A percentile compares a stretch with the other conserved stretches of the same genome.
Evolutionary conservation across 2,797 vertebrate species (phyloP).

Genomic region (Uromys caudimaculatus): DNA sequence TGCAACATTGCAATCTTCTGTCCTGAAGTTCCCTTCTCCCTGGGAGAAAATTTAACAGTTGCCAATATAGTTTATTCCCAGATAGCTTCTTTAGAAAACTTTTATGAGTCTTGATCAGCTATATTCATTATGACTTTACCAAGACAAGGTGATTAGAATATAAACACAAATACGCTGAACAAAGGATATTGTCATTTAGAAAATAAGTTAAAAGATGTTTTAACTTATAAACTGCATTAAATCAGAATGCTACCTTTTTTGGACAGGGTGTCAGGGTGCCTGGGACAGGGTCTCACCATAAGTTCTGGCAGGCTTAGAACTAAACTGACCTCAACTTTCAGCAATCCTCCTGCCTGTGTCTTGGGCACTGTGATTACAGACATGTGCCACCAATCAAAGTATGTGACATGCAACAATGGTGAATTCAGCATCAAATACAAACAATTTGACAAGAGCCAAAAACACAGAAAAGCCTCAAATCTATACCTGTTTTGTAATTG

Average conservation of each 20-base stretch:
- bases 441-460: constrained; percentile 26
- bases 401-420: not conserved
- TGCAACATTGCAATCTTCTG: not conserved
- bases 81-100: constrained; percentile 59
- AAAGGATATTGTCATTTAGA: constrained; percentile 54
- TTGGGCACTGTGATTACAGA: not conserved
- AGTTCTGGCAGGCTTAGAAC: not conserved
- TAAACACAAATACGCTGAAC: constrained; percentile 45
- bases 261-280: not conserved
- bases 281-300: not conserved
- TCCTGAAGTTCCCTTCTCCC: not conserved
- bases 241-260: constrained; percentile 36
- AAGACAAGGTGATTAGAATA: constrained; percentile 52
- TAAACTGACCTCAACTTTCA: not conserved
- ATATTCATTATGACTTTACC: constrained; percentile 51
- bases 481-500: constrained; percentile 15
- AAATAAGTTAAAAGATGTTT: constrained; percentile 20
- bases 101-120: not conserved
- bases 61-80: not conserved
- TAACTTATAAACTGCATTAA: not conserved
- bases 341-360: not conserved
- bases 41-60: constrained; percentile 9
- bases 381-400: not conserved
- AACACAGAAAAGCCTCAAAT: not conserved
- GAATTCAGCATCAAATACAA: constrained; percentile 31